These are phyloP conservation scores for Hoplostethus atlanticus DNA, from an alignment of 2,797 vertebrate genomes.

Conservation along the genomic window DNA sequence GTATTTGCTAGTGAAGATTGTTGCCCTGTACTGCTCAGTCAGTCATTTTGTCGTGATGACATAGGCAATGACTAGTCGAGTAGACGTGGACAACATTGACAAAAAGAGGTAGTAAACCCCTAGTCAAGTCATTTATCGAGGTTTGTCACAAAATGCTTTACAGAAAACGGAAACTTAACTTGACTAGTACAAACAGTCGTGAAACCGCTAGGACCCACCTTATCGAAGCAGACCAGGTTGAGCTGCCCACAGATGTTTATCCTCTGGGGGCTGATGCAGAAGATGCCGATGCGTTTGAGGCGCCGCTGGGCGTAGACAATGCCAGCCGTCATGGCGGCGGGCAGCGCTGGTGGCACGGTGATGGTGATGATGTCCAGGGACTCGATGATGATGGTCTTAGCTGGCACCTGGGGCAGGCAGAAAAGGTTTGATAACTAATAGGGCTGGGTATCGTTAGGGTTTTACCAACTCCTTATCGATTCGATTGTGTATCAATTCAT, in stretches of 20 bases:
- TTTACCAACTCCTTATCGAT: background rate
- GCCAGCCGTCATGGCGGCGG: constrained; percentile 97
- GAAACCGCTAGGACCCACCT: constrained; percentile 81
- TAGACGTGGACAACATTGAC: too few relatives aligned
- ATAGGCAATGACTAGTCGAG: too few relatives aligned
- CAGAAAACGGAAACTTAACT: background rate
- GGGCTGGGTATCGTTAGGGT: background rate
- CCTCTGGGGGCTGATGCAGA: constrained; percentile 98
- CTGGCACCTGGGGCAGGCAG: constrained; percentile 82
- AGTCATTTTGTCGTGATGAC: too few relatives aligned
- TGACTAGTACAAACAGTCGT: background rate
- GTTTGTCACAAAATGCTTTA: background rate
- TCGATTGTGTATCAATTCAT: too few relatives aligned
- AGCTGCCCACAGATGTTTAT: constrained; percentile 99
- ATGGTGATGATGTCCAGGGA: constrained; percentile 99
- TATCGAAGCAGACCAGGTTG: constrained; percentile 98
- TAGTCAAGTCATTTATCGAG: too few relatives aligned
- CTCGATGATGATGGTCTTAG: constrained; percentile 90
- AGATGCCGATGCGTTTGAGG: constrained; percentile 92
- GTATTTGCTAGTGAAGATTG: too few relatives aligned
- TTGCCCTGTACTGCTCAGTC: too few relatives aligned
- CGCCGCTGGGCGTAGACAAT: constrained; percentile 97
- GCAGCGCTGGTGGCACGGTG: constrained; percentile 96
- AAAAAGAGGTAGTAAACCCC: too few relatives aligned
- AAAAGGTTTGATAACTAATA: background rate